Evolutionary conservation across 2,113 vertebrate genomes (phyloP).

Genomic region (Aegotheles bennettii): DNA sequence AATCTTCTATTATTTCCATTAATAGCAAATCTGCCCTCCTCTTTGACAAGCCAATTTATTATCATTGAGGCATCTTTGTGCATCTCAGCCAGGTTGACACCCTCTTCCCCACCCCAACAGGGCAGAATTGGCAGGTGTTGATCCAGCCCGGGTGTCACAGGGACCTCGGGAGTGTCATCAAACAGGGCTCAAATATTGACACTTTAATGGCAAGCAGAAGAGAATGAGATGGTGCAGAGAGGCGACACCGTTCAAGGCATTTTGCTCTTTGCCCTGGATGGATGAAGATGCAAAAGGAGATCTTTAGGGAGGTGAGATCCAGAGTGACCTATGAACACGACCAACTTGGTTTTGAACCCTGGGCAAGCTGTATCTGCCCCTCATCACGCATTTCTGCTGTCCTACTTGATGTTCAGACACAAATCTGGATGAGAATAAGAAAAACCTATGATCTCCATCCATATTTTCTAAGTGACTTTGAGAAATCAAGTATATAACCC

Average conservation of each 20-base stretch:
- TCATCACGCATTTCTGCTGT: background rate
- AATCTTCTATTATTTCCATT: slow-evolving; percentile 80
- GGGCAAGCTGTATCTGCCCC: background rate
- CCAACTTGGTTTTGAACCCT: background rate
- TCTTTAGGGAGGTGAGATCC: background rate
- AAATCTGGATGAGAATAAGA: background rate
- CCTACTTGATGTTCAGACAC: background rate
- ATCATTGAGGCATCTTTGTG: slow-evolving; percentile 56
- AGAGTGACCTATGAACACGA: background rate
- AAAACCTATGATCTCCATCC: background rate
- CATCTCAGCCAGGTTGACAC: slow-evolving; percentile 38
- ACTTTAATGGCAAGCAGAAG: background rate
- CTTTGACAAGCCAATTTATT: slow-evolving; percentile 76
- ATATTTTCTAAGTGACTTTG: background rate
- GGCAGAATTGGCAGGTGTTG: slow-evolving; percentile 47
- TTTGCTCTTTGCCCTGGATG: background rate
- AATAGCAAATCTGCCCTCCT: slow-evolving; percentile 70
- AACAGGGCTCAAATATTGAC: slow-evolving; percentile 2
- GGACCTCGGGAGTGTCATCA: background rate
- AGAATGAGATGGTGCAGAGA: background rate
- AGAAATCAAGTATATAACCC: background rate
- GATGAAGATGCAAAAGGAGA: background rate
- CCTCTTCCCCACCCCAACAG: background rate
- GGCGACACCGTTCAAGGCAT: fast-evolving
- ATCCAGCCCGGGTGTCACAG: background rate